These are phyloP conservation scores for Hydrolagus affinis DNA, from an alignment of 2,113 vertebrate species.

Conservation along the genomic window DNA sequence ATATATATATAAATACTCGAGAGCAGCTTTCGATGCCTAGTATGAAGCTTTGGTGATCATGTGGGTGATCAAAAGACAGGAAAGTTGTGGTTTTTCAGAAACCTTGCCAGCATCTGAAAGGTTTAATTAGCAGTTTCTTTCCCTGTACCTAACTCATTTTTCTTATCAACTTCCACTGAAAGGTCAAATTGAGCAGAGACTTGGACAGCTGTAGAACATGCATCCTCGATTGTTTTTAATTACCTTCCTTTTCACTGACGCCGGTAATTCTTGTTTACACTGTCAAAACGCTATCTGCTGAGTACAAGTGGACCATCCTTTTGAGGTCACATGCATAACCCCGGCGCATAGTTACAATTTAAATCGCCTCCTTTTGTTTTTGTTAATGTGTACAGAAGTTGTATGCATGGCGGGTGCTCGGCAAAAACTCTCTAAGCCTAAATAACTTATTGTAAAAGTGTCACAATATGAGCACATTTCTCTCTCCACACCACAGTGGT, in stretches of 20 bases:
- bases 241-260: constrained; percentile 63
- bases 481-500: constrained; percentile 53
- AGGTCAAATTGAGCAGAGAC: constrained; percentile 58
- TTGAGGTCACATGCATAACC: constrained; percentile 69
- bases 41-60: not conserved
- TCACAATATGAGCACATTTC: constrained; percentile 58
- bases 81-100: constrained; percentile 44
- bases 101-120: constrained; percentile 34
- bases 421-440: constrained; percentile 47
- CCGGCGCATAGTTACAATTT: constrained; percentile 57
- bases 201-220: constrained; percentile 68
- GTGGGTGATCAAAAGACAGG: constrained; percentile 47
- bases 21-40: not conserved
- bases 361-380: constrained; percentile 64
- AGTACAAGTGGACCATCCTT: constrained; percentile 61
- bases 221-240: constrained; percentile 65
- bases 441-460: constrained; percentile 59
- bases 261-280: constrained; percentile 71
- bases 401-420: constrained; percentile 43
- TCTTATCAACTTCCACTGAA: constrained; percentile 28
- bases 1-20: not conserved
- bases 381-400: constrained; percentile 53
- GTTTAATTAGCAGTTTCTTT: constrained; percentile 5
- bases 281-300: constrained; percentile 58
- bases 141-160: not conserved